Evolutionary conservation across 2,797 vertebrate genomes (phyloP).

Genomic region (Pogonophryne albipinna): DNA sequence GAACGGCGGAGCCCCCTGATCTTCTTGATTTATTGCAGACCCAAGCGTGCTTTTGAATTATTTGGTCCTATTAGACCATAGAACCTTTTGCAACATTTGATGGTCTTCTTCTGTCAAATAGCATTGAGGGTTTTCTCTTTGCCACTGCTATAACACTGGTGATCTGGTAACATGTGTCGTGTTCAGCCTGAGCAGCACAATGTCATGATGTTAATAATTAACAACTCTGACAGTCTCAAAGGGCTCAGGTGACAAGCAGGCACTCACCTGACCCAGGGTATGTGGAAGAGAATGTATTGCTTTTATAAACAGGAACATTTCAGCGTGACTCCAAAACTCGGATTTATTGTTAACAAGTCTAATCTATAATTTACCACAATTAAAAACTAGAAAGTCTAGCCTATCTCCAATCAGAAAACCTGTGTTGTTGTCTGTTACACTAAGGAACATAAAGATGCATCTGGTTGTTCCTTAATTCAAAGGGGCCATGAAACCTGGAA

Average conservation of each 20-base stretch:
- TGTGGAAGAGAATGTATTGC: background rate
- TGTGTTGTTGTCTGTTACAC: background rate
- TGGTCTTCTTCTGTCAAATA: background rate
- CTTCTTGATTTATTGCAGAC: background rate
- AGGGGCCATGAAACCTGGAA: too few relatives aligned
- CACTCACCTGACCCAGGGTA: constrained; percentile 28
- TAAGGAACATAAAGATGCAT: background rate
- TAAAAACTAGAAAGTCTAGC: background rate
- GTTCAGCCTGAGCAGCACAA: background rate
- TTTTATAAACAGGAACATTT: constrained; percentile 10
- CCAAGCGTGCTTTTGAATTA: background rate
- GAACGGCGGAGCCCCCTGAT: too few relatives aligned
- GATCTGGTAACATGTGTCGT: constrained; percentile 1
- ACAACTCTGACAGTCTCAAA: constrained; percentile 39
- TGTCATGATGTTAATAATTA: constrained; percentile 68
- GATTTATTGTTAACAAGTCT: background rate
- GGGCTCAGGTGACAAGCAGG: constrained; percentile 47
- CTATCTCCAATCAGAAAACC: background rate
- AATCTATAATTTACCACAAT: background rate
- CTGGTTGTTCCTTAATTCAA: too few relatives aligned
- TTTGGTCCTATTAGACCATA: background rate
- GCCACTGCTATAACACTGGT: background rate
- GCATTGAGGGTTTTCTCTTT: background rate
- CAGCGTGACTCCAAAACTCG: background rate
- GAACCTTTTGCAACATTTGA: background rate